phyloP scores from a whole-genome alignment of 2,113 vertebrate genomes.

The Lanius collurio region DNA sequence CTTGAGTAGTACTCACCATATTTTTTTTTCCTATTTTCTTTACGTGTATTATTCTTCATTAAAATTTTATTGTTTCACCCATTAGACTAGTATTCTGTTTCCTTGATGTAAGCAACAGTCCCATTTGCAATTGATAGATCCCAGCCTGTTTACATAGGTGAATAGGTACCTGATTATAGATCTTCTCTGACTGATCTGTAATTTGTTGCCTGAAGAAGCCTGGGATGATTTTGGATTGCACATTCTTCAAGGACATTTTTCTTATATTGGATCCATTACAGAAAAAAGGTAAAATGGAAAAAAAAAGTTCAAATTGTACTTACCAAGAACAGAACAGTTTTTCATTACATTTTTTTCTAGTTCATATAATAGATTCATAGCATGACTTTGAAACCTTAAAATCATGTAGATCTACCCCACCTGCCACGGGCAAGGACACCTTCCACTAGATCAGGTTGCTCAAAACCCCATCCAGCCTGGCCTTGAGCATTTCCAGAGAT shows the following conservation, averaged over 20 bases:
- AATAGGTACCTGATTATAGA: neutral
- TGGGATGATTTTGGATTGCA: neutral
- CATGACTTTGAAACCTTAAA: neutral
- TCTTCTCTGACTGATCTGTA: neutral
- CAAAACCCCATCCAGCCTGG: neutral
- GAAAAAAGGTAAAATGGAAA: neutral
- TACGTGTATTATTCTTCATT: neutral
- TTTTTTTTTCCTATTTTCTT: neutral
- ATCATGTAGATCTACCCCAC: too few relatives aligned
- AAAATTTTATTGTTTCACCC: neutral
- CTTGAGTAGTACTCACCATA: neutral
- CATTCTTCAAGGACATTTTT: neutral
- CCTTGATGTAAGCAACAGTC: neutral
- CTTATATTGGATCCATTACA: neutral
- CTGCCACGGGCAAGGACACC: neutral
- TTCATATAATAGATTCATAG: neutral
- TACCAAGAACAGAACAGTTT: neutral
- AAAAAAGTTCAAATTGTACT: neutral
- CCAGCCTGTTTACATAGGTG: neutral
- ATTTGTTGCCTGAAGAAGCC: neutral
- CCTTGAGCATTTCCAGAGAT: neutral
- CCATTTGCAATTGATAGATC: neutral
- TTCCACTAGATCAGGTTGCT: neutral
- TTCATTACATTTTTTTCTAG: neutral
- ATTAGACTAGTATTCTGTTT: neutral